These are phyloP conservation scores for Lampris incognitus DNA, from an alignment of 2,113 vertebrate species.

Conservation along the genomic window DNA sequence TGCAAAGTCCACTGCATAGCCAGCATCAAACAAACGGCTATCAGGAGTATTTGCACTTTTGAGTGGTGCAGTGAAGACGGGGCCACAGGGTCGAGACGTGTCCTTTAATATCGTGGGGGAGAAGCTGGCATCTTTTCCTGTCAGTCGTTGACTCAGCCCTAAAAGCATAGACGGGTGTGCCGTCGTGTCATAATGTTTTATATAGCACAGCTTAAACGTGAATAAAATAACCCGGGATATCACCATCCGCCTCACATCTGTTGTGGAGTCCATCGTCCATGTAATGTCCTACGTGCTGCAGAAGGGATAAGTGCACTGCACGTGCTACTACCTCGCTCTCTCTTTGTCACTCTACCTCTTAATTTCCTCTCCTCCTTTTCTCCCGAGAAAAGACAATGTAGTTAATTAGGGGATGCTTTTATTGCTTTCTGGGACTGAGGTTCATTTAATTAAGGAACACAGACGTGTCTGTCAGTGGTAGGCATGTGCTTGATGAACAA, in stretches of 20 bases:
- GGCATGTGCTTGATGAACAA: slow-evolving; percentile 59
- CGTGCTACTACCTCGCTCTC: slow-evolving; percentile 25
- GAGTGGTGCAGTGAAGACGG: too few species aligned
- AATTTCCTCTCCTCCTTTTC: slow-evolving; percentile 19
- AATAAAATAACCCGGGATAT: slow-evolving; percentile 67
- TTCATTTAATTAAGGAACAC: slow-evolving; percentile 81
- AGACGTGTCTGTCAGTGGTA: slow-evolving; percentile 71
- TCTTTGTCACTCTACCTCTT: slow-evolving; percentile 36
- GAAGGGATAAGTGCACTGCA: slow-evolving; percentile 66
- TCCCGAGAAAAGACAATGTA: slow-evolving; percentile 72
- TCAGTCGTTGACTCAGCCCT: too few species aligned
- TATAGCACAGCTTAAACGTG: slow-evolving; percentile 63
- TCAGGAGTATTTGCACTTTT: too few species aligned
- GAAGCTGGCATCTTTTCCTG: too few species aligned
- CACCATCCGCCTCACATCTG: slow-evolving; percentile 49
- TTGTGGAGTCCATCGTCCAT: slow-evolving; percentile 70
- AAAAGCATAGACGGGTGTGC: background rate
- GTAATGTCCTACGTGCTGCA: slow-evolving; percentile 50
- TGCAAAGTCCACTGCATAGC: too few species aligned
- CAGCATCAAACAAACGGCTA: too few species aligned
- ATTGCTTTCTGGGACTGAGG: slow-evolving; percentile 80
- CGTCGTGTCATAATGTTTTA: background rate
- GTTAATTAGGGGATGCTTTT: slow-evolving; percentile 82
- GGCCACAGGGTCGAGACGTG: too few species aligned
- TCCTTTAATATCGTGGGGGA: too few species aligned